Conservation (phyloP, 2,888 invertebrate species). For the Cataglyphis rosenhaueri region DNA sequence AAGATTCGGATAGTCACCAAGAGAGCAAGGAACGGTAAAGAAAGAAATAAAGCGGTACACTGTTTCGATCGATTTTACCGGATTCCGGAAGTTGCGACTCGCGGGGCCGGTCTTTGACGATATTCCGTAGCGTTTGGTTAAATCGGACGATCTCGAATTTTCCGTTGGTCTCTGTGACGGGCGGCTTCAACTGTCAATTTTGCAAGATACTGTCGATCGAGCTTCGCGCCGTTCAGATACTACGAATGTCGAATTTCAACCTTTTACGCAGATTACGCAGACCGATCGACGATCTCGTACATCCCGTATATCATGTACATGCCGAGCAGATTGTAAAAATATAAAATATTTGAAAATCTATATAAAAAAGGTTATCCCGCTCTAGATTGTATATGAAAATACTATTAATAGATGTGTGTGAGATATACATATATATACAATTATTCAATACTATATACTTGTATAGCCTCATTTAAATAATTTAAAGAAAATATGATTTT, state of each 20-base stretch:
- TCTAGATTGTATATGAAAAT: neutral
- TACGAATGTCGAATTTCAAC: constrained; percentile 16
- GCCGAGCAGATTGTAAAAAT: neutral
- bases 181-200: constrained; percentile 51
- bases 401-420: neutral
- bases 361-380: neutral
- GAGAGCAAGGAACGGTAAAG: constrained; percentile 6
- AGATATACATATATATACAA: too few relatives aligned
- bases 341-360: constrained; percentile 9
- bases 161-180: constrained; percentile 52
- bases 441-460: neutral
- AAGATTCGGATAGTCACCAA: constrained; percentile 21
- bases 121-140: constrained; percentile 50
- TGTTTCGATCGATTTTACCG: constrained; percentile 61
- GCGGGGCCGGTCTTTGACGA: constrained; percentile 48
- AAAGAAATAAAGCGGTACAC: constrained; percentile 60
- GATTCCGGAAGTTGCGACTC: constrained; percentile 19
- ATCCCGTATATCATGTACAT: neutral
- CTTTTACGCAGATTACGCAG: constrained; percentile 25
- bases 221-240: constrained; percentile 19
- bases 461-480: neutral
- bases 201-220: constrained; percentile 50
- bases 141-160: constrained; percentile 56
- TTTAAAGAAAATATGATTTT: neutral
- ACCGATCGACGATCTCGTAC: neutral